These are phyloP conservation scores for Palaemon carinicauda DNA, from an alignment of 1,140 invertebrate genomes.

Conservation along the genomic window DNA sequence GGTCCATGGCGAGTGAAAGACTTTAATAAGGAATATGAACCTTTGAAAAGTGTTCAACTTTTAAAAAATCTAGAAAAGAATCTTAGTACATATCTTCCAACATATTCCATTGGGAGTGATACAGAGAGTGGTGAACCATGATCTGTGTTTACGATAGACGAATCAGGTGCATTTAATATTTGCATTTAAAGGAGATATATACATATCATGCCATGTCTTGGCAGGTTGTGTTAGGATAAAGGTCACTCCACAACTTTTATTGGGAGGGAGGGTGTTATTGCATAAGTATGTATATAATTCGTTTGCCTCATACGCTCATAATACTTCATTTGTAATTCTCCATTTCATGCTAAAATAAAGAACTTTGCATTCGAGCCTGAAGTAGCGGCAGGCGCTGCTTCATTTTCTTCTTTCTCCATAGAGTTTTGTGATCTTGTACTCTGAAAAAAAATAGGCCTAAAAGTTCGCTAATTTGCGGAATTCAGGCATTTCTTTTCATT, in stretches of 20 bases:
- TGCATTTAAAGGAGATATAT: slow-evolving; percentile 13
- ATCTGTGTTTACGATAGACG: neutral
- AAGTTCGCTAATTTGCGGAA: neutral
- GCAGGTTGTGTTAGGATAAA: slow-evolving; percentile 20
- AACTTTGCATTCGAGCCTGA: neutral
- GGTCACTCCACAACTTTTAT: neutral
- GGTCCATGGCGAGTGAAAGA: slow-evolving; percentile 41
- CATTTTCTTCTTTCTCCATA: neutral
- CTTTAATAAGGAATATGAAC: slow-evolving; percentile 43
- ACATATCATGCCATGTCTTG: slow-evolving; percentile 18
- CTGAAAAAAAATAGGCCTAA: neutral
- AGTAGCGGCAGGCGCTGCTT: neutral
- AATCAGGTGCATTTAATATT: neutral
- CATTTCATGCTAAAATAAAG: slow-evolving; percentile 12
- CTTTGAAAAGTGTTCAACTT: slow-evolving; percentile 41
- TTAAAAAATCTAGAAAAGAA: slow-evolving; percentile 39
- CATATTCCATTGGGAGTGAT: slow-evolving; percentile 42
- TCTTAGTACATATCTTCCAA: slow-evolving; percentile 29
- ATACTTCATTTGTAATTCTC: slow-evolving; percentile 22
- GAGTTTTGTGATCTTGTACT: neutral
- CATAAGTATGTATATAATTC: slow-evolving; percentile 12
- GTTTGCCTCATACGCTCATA: slow-evolving; percentile 14
- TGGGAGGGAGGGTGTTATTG: neutral
- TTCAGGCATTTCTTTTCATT: no score
- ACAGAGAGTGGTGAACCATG: slow-evolving; percentile 29